Evolutionary conservation across 2,888 invertebrate species (phyloP).

Genomic region (Rhabditophanes sp.): DNA sequence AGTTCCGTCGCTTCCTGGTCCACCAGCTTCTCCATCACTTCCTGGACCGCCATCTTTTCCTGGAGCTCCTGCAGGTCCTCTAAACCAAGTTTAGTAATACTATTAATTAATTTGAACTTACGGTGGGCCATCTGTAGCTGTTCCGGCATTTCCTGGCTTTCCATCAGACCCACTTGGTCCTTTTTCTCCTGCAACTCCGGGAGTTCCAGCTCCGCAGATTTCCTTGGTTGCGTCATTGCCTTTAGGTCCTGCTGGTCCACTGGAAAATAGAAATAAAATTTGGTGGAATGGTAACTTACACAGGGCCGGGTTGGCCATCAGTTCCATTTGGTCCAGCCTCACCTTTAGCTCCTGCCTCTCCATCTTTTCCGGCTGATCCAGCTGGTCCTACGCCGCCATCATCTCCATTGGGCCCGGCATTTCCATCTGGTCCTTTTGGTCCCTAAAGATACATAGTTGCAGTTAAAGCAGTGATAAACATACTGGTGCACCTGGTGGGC

Average conservation of each 20-base stretch:
- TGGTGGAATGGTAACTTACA: too few relatives aligned
- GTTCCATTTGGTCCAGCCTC: background rate
- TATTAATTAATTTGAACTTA: too few relatives aligned
- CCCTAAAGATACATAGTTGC: too few relatives aligned
- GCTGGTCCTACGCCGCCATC: background rate
- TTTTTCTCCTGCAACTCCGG: conserved; percentile 2
- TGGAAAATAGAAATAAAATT: too few relatives aligned
- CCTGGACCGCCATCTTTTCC: conserved; percentile 2
- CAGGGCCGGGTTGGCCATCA: background rate
- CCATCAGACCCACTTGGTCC: conserved; percentile 3
- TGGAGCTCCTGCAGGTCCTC: conserved; percentile 2
- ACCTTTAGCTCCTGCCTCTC: background rate
- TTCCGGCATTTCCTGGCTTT: conserved; percentile 3
- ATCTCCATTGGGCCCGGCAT: background rate
- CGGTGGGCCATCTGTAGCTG: too few relatives aligned
- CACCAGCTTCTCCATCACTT: conserved; percentile 1
- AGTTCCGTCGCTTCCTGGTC: conserved; percentile 1
- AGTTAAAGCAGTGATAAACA: too few relatives aligned
- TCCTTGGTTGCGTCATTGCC: background rate
- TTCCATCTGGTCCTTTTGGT: background rate
- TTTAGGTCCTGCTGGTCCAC: background rate
- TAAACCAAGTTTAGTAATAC: conserved; percentile 1
- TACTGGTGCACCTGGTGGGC: background rate
- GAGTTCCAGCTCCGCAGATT: conserved; percentile 1
- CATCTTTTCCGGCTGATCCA: background rate